These are phyloP conservation scores for Fukomys damarensis DNA, from an alignment of 2,113 vertebrate genomes.

Conservation along the genomic window DNA sequence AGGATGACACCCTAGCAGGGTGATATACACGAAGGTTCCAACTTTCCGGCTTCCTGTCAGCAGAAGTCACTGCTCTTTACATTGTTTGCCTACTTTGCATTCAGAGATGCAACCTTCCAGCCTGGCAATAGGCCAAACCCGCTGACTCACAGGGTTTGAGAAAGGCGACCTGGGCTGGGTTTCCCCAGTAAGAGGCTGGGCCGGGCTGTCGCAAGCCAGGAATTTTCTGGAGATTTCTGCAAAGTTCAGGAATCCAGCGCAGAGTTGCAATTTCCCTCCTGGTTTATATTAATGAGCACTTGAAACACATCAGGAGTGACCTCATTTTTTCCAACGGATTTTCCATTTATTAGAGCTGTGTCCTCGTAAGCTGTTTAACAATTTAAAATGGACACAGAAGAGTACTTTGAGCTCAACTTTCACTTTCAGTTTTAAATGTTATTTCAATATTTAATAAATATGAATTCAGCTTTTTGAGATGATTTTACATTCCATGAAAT, in stretches of 20 bases:
- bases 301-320: slow-evolving; percentile 59
- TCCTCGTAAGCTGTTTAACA: not conserved
- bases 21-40: slow-evolving; percentile 24
- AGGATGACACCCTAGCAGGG: not conserved
- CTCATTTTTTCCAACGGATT: slow-evolving; percentile 67
- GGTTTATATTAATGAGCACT: slow-evolving; percentile 74
- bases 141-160: slow-evolving; percentile 16
- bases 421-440: slow-evolving; percentile 52
- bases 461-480: slow-evolving; percentile 29
- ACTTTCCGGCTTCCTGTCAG: slow-evolving; percentile 64
- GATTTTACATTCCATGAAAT: not conserved
- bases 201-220: slow-evolving; percentile 71
- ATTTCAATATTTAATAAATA: slow-evolving; percentile 16
- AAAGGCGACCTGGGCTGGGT: not conserved
- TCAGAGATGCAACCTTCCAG: not conserved
- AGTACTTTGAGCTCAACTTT: not conserved
- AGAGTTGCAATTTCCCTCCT: slow-evolving; percentile 70
- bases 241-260: slow-evolving; percentile 71
- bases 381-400: not conserved
- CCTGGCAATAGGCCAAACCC: not conserved
- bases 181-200: slow-evolving; percentile 39
- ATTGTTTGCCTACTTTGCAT: not conserved
- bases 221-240: slow-evolving; percentile 67
- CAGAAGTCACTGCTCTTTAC: slow-evolving; percentile 11
- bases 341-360: slow-evolving; percentile 9